These are phyloP conservation scores for Xerus rutilus DNA, from an alignment of 2,797 vertebrate species.

Conservation along the genomic window DNA sequence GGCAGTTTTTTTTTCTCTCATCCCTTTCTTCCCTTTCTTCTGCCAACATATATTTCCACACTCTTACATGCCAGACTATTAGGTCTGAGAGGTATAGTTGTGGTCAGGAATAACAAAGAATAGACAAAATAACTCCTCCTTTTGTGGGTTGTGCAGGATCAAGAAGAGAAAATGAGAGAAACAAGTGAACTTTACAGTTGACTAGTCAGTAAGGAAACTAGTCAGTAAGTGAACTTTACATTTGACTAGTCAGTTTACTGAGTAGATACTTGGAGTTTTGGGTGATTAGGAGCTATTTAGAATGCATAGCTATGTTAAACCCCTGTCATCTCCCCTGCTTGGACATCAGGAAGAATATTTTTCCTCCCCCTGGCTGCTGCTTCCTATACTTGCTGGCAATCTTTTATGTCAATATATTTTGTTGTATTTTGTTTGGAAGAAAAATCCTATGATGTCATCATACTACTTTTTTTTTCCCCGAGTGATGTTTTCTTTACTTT, in stretches of 20 bases:
- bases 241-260: neutral
- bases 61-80: neutral
- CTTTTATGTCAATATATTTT: neutral
- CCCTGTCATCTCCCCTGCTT: neutral
- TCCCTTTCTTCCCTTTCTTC: neutral
- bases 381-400: neutral
- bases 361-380: neutral
- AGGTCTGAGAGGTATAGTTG: neutral
- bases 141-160: neutral
- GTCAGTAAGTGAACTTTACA: neutral
- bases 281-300: neutral
- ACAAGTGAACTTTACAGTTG: neutral
- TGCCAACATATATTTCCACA: neutral
- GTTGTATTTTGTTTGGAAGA: constrained; percentile 45
- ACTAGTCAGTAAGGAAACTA: neutral
- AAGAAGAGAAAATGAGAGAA: neutral
- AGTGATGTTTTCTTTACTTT: constrained; percentile 27
- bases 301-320: neutral
- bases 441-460: neutral
- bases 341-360: neutral
- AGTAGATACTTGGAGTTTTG: neutral
- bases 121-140: neutral
- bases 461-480: neutral
- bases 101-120: neutral
- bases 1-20: neutral